Conservation (phyloP, 2,888 invertebrate genomes). For the Micoletzkya japonica region DNA sequence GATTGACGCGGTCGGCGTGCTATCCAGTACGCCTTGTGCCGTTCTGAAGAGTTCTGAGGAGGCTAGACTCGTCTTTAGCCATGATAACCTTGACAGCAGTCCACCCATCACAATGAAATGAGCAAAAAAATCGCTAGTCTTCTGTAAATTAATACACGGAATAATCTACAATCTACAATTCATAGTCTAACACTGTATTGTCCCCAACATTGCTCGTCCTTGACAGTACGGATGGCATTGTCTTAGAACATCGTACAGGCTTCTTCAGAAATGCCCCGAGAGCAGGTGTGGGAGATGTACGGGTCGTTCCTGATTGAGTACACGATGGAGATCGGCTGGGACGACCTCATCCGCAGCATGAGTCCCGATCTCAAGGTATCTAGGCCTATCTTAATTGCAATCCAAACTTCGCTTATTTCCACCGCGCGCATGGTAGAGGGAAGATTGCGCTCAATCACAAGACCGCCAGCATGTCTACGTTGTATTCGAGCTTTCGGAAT, state of each 20-base stretch:
- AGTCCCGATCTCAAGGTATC: conserved; percentile 53
- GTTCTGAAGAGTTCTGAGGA: neutral
- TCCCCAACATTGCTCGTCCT: neutral
- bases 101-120: neutral
- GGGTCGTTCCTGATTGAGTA: conserved; percentile 55
- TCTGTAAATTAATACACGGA: neutral
- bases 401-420: neutral
- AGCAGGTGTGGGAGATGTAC: conserved; percentile 57
- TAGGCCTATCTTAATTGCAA: too few relatives aligned
- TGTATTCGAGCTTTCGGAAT: too few relatives aligned
- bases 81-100: neutral
- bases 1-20: conserved; percentile 44
- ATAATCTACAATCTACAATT: neutral
- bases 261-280: conserved; percentile 43
- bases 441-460: too few relatives aligned
- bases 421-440: neutral
- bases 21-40: conserved; percentile 36
- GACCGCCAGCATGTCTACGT: too few relatives aligned
- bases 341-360: conserved; percentile 52
- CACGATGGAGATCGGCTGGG: conserved; percentile 59
- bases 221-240: neutral
- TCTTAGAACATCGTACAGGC: neutral
- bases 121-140: neutral
- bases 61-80: neutral
- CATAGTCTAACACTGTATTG: too few relatives aligned